Base-by-base conservation (phyloP, 2,113 vertebrate genomes). In the Amphilophus citrinellus region DNA sequence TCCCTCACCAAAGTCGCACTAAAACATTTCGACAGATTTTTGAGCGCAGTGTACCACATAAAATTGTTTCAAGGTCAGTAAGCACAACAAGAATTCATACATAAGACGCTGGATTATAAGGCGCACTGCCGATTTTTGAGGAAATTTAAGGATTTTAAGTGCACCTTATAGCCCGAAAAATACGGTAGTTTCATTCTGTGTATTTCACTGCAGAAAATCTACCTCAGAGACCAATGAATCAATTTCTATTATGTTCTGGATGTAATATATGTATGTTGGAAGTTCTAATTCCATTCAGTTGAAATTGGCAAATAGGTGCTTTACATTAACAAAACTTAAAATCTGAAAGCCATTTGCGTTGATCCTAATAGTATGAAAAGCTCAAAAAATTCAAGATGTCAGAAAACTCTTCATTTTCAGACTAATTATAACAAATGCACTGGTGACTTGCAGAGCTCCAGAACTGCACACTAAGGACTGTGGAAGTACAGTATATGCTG, bases 191-290 rank as follows among this genome's bases (percentile, higher is more conserved):
- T 85, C 73, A 76, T 80, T 50, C 68, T 50, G 15, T 50, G 6
- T 17, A 63, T 85, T 89, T 37, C 75, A 59, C 50, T 56, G 56
- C 24, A 56, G 56, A 76, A 88, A 61, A 63, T 87, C 60, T 56
- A 82, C 77, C 83, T 63, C 56, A 50, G 68, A 76, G 47, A 62
- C 10, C 13, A 42, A 18, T 35, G 20, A 82, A 59, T 44, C 59
- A 39, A 4, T 62, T 79, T 7, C 5, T 53, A 20, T 53, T 20
- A 53, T 53, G 17, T 17, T 53, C 5, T 50, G 44, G 20, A 30
- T 50, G 24, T 17, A 50, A 18, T 20, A 20, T 50, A 11, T 44
- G 3, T 44, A 13, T 44, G 50, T 0, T 71, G 35, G 71, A 6
- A 75, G 50, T 27, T 78, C 62, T 71, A 17, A 59, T 87, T 84